Conservation (phyloP, 1,140 invertebrate genomes). For the Meloidogyne chitwoodi region DNA sequence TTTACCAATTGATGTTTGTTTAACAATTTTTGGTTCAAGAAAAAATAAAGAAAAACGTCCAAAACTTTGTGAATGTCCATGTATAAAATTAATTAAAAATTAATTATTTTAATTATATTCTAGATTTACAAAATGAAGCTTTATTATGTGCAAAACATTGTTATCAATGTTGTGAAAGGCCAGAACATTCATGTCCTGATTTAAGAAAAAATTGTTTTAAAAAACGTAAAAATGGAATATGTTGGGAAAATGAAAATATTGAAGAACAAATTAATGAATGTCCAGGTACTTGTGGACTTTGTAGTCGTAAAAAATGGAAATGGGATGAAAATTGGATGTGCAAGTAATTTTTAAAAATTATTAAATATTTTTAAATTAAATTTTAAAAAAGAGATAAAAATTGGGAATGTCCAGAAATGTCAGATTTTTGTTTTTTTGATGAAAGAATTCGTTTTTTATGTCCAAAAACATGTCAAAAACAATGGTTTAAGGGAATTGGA, state of each 20-base stretch:
- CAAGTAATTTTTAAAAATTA: not conserved
- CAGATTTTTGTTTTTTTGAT: not conserved
- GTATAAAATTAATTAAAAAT: too few relatives aligned
- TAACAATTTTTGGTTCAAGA: not conserved
- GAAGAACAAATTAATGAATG: not conserved
- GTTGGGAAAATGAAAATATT: not conserved
- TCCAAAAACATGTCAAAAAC: not conserved
- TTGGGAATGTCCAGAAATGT: conserved; percentile 1
- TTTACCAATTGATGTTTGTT: not conserved
- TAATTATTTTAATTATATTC: too few relatives aligned
- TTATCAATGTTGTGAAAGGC: not conserved
- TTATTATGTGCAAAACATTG: conserved; percentile 3
- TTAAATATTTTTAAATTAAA: not conserved
- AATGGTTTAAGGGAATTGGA: not conserved
- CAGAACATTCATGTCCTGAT: not conserved
- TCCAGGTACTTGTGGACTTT: not conserved
- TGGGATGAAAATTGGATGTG: conserved; percentile 4
- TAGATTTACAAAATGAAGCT: conserved; percentile 3
- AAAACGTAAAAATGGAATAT: not conserved
- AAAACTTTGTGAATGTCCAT: not conserved
- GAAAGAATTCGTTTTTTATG: not conserved
- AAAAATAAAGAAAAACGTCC: not conserved
- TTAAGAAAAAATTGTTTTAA: not conserved
- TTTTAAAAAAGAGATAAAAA: not conserved
- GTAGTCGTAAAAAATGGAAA: not conserved